phyloP scores from a whole-genome alignment of 2,797 vertebrate species.

The Myotis planiceps region DNA sequence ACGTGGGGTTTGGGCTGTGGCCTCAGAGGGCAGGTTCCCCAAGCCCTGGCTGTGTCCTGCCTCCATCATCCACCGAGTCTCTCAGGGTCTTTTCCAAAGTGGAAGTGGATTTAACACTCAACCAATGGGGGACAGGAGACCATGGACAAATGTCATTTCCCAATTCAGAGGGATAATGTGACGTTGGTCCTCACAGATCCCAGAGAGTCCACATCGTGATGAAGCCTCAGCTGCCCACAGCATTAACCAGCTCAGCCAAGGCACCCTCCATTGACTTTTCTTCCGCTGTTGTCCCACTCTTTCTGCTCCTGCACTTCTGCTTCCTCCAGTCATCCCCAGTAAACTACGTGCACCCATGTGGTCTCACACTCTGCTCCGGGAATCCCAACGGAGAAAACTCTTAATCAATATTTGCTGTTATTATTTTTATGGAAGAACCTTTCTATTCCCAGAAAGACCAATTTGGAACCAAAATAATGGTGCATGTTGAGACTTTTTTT shows the following conservation, averaged over 20 bases:
- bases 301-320: not conserved
- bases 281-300: not conserved
- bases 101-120: not conserved
- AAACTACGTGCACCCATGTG: not conserved
- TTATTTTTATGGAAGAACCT: not conserved
- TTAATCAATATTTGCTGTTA: not conserved
- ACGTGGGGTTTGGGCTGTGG: not conserved
- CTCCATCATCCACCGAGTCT: fast-evolving
- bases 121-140: too few relatives aligned
- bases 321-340: not conserved
- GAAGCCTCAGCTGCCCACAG: not conserved
- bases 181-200: not conserved
- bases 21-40: fast-evolving
- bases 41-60: not conserved
- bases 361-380: not conserved
- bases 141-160: not conserved
- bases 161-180: not conserved
- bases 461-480: not conserved
- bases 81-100: not conserved
- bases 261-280: not conserved
- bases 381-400: not conserved
- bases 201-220: not conserved
- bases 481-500: not conserved
- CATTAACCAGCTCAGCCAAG: not conserved
- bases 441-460: not conserved